Evolutionary conservation across 2,888 invertebrate species (phyloP).

Genomic region (Seira ritae): DNA sequence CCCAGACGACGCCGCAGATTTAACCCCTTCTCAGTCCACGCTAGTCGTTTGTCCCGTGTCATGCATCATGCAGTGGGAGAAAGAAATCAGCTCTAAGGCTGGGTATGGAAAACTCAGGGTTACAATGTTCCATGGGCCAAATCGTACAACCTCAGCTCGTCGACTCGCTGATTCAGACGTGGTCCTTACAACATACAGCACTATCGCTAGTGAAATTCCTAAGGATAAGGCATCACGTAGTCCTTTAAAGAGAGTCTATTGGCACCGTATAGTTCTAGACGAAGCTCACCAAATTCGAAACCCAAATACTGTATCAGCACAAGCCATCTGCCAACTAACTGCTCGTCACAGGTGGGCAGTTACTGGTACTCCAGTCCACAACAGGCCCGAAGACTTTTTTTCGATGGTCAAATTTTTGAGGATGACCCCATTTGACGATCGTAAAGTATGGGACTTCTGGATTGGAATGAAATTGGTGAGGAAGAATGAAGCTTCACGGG

Average conservation of each 20-base stretch:
- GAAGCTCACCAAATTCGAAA: slow-evolving; percentile 96
- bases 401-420: slow-evolving; percentile 88
- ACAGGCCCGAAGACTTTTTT: slow-evolving; percentile 81
- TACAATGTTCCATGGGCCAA: slow-evolving; percentile 87
- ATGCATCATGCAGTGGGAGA: slow-evolving; percentile 92
- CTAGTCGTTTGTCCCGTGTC: slow-evolving; percentile 96
- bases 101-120: slow-evolving; percentile 81
- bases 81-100: slow-evolving; percentile 84
- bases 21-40: slow-evolving; percentile 79
- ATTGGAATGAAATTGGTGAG: slow-evolving; percentile 84
- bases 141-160: slow-evolving; percentile 79
- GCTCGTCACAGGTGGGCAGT: slow-evolving; percentile 87
- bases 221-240: slow-evolving; percentile 73
- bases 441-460: slow-evolving; percentile 93
- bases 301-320: slow-evolving; percentile 85
- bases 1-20: slow-evolving; percentile 35
- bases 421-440: slow-evolving; percentile 92
- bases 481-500: slow-evolving; percentile 81
- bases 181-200: slow-evolving; percentile 89
- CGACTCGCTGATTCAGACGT: slow-evolving; percentile 84
- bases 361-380: slow-evolving; percentile 97
- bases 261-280: slow-evolving; percentile 93
- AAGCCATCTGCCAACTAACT: slow-evolving; percentile 82
- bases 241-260: slow-evolving; percentile 83
- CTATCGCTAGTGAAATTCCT: slow-evolving; percentile 64